phyloP scores from a whole-genome alignment of 1,140 invertebrate genomes.

The Manduca sexta region DNA sequence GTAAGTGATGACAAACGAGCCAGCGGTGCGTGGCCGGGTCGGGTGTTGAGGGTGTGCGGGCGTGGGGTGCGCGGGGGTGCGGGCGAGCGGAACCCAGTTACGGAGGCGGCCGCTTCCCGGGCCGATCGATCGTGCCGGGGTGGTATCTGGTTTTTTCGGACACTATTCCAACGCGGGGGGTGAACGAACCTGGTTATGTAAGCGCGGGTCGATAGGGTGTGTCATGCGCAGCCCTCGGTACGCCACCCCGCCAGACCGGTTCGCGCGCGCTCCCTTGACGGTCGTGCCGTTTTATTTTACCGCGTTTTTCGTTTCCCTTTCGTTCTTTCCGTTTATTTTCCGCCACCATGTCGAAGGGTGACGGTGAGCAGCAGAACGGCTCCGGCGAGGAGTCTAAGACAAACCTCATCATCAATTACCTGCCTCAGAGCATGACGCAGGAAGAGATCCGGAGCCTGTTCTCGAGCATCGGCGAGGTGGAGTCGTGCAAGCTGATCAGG shows the following conservation, averaged over 20 bases:
- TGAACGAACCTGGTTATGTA: slow-evolving; percentile 70
- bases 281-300: slow-evolving; percentile 66
- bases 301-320: slow-evolving; percentile 71
- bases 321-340: slow-evolving; percentile 72
- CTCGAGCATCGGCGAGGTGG: slow-evolving; percentile 98
- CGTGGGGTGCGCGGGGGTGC: background rate
- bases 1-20: background rate
- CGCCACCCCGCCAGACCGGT: slow-evolving; percentile 41
- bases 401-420: slow-evolving; percentile 99
- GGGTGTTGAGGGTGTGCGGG: background rate
- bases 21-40: background rate
- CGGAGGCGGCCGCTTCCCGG: slow-evolving; percentile 7
- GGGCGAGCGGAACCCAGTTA: slow-evolving; percentile 4
- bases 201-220: slow-evolving; percentile 52
- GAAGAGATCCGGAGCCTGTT: slow-evolving; percentile 98
- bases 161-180: slow-evolving; percentile 66
- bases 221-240: slow-evolving; percentile 43
- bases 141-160: slow-evolving; percentile 70
- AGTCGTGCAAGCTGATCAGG: slow-evolving; percentile 98
- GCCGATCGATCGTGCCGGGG: slow-evolving; percentile 48
- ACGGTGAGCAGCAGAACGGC: slow-evolving; percentile 79
- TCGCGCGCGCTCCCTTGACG: slow-evolving; percentile 55
- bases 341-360: slow-evolving; percentile 88
- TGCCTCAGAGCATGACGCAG: slow-evolving; percentile 99
- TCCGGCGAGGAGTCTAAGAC: slow-evolving; percentile 94